These are phyloP conservation scores for Isoperla grammatica DNA, from an alignment of 2,888 invertebrate species.

Conservation along the genomic window DNA sequence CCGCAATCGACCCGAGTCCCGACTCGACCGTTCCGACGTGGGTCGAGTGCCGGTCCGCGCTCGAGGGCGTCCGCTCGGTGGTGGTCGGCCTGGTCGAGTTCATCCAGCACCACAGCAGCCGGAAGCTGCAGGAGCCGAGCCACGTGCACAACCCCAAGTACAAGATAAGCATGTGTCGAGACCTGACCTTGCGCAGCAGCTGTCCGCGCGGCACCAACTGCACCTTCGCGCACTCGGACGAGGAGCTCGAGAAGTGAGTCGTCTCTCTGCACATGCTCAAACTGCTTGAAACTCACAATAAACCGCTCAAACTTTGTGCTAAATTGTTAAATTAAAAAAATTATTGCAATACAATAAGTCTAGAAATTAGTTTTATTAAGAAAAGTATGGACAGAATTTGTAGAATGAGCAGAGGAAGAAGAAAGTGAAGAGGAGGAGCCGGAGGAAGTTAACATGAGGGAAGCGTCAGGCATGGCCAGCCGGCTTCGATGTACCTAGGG, in stretches of 20 bases:
- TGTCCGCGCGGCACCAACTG: slow-evolving; percentile 85
- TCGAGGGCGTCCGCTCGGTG: slow-evolving; percentile 63
- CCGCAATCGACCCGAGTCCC: slow-evolving; percentile 79
- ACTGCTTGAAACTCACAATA: no score
- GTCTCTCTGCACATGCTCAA: no score
- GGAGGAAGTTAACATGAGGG: no score
- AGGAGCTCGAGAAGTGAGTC: slow-evolving; percentile 74
- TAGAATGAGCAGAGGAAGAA: no score
- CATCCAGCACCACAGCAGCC: slow-evolving; percentile 65
- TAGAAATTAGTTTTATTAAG: background rate
- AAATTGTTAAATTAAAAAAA: background rate
- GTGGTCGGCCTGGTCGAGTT: slow-evolving; percentile 73
- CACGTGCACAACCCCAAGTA: slow-evolving; percentile 59
- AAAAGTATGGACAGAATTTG: no score
- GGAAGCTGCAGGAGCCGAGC: slow-evolving; percentile 50
- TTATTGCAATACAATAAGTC: background rate
- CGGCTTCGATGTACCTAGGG: no score
- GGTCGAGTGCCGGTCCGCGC: slow-evolving; percentile 59
- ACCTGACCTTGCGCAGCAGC: slow-evolving; percentile 67
- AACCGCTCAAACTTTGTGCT: no score
- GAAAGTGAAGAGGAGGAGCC: no score
- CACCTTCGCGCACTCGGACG: slow-evolving; percentile 88
- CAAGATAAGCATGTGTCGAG: slow-evolving; percentile 87
- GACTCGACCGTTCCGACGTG: slow-evolving; percentile 59
- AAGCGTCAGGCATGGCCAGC: no score